phyloP scores from a whole-genome alignment of 1,140 invertebrate species.

The Bombus fervidus region DNA sequence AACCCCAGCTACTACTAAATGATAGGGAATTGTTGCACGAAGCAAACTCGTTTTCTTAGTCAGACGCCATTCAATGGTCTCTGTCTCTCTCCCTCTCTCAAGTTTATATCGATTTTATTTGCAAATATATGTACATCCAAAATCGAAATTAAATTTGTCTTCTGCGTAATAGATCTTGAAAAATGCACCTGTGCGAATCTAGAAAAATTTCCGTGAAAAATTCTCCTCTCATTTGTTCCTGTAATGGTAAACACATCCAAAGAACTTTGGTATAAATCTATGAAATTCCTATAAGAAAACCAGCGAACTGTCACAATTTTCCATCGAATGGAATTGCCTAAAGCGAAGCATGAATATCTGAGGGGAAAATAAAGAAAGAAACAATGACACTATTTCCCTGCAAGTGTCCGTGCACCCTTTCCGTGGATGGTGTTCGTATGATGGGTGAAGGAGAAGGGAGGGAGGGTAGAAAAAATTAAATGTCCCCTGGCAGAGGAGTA shows the following conservation, averaged over 20 bases:
- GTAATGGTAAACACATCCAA: no score
- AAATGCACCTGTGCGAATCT: no score
- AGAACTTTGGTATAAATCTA: no score
- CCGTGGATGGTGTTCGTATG: no score
- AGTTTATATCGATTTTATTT: background rate
- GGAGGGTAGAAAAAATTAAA: constrained; percentile 29
- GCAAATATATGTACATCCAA: background rate
- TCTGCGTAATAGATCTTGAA: accelerated
- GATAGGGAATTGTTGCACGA: constrained; percentile 2
- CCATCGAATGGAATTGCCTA: background rate
- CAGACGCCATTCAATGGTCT: background rate
- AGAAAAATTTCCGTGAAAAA: no score
- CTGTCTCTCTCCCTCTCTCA: no score
- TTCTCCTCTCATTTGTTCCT: no score
- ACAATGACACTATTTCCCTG: background rate
- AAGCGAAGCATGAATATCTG: background rate
- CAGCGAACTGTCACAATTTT: background rate
- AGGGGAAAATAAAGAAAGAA: background rate
- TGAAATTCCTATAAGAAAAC: no score
- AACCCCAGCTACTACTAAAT: background rate
- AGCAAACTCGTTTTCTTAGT: constrained; percentile 9
- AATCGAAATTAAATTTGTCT: background rate
- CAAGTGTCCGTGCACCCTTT: no score
- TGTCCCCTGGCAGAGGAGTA: constrained; percentile 30
- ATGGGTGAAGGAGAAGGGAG: no score